Evolutionary conservation across 2,113 vertebrate genomes (phyloP).

Genomic region (Peromyscus leucopus): DNA sequence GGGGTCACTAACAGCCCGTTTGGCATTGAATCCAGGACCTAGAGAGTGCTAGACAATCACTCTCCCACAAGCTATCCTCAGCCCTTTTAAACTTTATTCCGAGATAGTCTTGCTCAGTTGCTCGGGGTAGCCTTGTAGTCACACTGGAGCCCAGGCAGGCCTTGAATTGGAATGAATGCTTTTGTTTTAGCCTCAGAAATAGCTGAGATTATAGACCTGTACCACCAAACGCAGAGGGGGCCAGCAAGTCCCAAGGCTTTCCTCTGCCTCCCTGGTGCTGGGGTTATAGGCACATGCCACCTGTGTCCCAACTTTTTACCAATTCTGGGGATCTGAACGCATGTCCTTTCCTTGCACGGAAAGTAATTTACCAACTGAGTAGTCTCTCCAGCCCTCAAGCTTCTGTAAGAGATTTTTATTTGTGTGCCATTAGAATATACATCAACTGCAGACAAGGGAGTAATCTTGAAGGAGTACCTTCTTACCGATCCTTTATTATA

Average conservation of each 20-base stretch:
- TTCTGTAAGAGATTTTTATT: conserved; percentile 46
- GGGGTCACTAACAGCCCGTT: background rate
- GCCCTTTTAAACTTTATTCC: background rate
- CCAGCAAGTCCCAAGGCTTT: background rate
- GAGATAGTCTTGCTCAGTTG: background rate
- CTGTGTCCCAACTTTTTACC: background rate
- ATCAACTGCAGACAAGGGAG: conserved; percentile 6
- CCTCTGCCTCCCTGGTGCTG: background rate
- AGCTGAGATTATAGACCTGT: background rate
- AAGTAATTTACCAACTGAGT: background rate
- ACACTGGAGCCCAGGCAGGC: background rate
- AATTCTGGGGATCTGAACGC: background rate
- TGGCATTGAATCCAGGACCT: background rate
- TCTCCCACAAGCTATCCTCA: background rate
- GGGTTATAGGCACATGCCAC: background rate
- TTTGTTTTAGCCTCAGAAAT: background rate
- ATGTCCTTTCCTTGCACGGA: background rate
- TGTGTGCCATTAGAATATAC: conserved; percentile 30
- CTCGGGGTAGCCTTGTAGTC: background rate
- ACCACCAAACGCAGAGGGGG: background rate
- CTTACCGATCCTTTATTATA: conserved; percentile 49
- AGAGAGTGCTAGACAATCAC: background rate
- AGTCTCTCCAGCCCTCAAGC: background rate
- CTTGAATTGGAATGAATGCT: background rate
- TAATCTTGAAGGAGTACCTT: conserved; percentile 15